Percentiles rank a stretch among this genome's conserved stretches.
Conservation (phyloP, 2,888 invertebrate species). For the Rotaria sp. region DNA sequence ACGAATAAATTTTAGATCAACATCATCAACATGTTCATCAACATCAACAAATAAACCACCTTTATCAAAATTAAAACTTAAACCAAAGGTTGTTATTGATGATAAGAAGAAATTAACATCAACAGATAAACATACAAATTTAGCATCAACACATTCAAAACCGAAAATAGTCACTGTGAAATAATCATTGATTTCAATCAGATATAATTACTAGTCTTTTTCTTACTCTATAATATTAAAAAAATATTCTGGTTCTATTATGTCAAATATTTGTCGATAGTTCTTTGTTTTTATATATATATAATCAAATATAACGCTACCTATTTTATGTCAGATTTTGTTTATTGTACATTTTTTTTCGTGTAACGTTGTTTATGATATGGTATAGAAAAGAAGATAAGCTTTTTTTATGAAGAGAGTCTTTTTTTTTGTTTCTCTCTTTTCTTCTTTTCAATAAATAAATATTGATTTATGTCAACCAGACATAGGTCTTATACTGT, state of each 20-base stretch:
- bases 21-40: not conserved
- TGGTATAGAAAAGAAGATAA: not conserved
- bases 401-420: not conserved
- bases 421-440: not conserved
- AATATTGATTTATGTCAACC: not conserved
- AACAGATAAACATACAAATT: not conserved
- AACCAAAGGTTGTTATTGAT: not conserved
- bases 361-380: not conserved
- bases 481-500: not conserved
- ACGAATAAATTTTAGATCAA: not conserved
- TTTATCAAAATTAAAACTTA: not conserved
- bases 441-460: conserved; percentile 8
- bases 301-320: not conserved
- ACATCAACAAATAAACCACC: no score
- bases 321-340: not conserved
- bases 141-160: not conserved
- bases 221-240: not conserved
- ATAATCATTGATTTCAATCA: not conserved
- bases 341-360: not conserved
- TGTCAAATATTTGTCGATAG: not conserved
- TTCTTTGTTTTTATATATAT: not conserved
- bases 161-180: not conserved
- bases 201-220: not conserved
- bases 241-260: not conserved
- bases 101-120: not conserved